Base-by-base conservation (phyloP, 2,888 invertebrate genomes). In the Pachycephus smyrnensis region DNA sequence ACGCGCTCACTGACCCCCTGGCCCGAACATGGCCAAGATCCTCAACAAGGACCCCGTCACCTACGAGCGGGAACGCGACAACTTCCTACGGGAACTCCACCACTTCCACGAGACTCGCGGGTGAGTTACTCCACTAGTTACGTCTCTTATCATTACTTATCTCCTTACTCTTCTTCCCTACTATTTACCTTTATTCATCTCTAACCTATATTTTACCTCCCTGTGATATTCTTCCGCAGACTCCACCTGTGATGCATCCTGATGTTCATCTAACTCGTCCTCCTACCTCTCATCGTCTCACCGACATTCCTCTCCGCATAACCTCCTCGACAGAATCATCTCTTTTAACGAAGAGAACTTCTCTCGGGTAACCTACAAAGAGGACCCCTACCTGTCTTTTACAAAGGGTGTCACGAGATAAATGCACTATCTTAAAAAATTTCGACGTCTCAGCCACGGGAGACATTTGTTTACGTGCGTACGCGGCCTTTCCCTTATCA, bases 71-170 rank as follows among this genome's bases (percentile, higher is more conserved):
- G 96, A 97, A 92, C 95, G 95, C 89, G 96, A 96, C 88, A 94
- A 94, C 85, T 97, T 97, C 93, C 92, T 97, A 84, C 94, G 95
- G 91, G 98, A 98, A 90, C 93, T 98, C 87, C 95, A 95, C 89
- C 96, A 96, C 91, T 98, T 98, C 91, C 98, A 98, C 92, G 97
- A 97, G 85, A 95, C 95, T 87, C 95, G 97, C 93, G 97, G 97
- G 98, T 98, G 93, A 95, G 96, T 93, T 55, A 77, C 75, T 33
- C 55, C n/a, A 9, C 2, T 55, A 23, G 23, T 55, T 23, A 23
- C 23, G 0, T 15, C 23, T 55, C 9, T 55, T 9, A 23, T 55
- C 23, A 23, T 55, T 55, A 23, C 23, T 55, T 9, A 6, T 55
- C 0, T 23, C 23, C 23, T 55, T 9, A 55, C 23, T 55, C 40